These are phyloP conservation scores for Philotrypesis tridentata DNA, from an alignment of 1,140 invertebrate species.

Conservation along the genomic window DNA sequence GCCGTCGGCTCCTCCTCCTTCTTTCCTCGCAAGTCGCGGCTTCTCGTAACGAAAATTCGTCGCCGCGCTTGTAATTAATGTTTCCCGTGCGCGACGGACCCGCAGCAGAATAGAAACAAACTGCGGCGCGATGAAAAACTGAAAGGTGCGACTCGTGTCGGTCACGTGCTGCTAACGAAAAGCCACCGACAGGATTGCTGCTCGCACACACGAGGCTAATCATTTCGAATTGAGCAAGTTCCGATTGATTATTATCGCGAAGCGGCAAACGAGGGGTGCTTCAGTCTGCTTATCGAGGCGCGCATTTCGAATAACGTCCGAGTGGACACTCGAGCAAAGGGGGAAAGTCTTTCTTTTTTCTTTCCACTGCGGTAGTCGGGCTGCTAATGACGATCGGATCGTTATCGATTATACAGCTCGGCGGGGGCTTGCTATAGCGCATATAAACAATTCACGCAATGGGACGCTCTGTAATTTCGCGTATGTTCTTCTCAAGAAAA, in stretches of 20 bases:
- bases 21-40: background rate
- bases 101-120: no score
- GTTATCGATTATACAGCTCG: no score
- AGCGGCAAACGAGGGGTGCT: slow-evolving; percentile 67
- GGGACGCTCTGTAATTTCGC: no score
- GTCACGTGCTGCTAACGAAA: background rate
- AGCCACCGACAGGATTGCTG: no score
- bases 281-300: slow-evolving; percentile 51
- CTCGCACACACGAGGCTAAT: slow-evolving; percentile 59
- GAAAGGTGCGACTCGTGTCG: no score
- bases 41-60: no score
- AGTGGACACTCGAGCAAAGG: background rate
- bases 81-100: no score
- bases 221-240: slow-evolving; percentile 71
- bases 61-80: no score
- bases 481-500: background rate
- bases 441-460: no score
- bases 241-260: slow-evolving; percentile 71
- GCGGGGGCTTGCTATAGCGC: no score
- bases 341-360: background rate
- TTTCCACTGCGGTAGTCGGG: background rate
- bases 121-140: no score
- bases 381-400: background rate
- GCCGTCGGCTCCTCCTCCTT: background rate
- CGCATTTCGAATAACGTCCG: background rate